Evolutionary conservation across 2,888 invertebrate genomes (phyloP).

Genomic region (Phrixothrix hirtus): DNA sequence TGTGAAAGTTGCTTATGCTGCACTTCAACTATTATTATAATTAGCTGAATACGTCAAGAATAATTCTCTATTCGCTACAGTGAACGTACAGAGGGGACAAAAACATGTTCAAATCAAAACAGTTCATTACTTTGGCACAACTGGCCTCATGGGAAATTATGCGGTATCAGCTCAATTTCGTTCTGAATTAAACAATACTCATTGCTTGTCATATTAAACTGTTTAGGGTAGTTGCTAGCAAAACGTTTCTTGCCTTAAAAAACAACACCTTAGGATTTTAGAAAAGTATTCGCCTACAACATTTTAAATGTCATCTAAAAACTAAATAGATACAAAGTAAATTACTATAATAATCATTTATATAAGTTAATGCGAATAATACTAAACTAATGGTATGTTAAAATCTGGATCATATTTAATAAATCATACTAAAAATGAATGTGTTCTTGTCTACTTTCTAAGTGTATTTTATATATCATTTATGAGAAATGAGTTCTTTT

Average conservation of each 20-base stretch:
- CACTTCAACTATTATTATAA: no score
- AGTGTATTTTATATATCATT: slow-evolving; percentile 22
- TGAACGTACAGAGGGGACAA: slow-evolving; percentile 1
- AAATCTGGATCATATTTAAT: background rate
- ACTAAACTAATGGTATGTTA: slow-evolving; percentile 1
- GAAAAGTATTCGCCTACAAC: background rate
- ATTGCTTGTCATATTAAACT: slow-evolving; percentile 22
- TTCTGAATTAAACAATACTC: slow-evolving; percentile 22
- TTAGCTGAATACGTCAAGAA: no score
- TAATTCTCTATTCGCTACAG: background rate
- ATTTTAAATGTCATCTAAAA: background rate
- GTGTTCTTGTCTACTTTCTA: slow-evolving; percentile 10
- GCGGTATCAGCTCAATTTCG: slow-evolving; percentile 33
- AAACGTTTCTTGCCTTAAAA: no score
- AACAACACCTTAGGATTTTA: no score
- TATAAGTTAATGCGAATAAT: slow-evolving; percentile 2
- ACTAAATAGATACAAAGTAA: no score
- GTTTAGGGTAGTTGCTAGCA: background rate
- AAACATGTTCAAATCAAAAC: slow-evolving; percentile 28
- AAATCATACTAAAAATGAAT: slow-evolving; percentile 13
- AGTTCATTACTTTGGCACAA: slow-evolving; percentile 30
- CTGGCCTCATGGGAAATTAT: slow-evolving; percentile 35
- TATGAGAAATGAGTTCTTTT: slow-evolving; percentile 25
- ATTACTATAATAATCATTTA: background rate
- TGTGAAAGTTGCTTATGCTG: no score